phyloP scores from a whole-genome alignment of 2,888 invertebrate species.

The Fissipunctia ypsillon region DNA sequence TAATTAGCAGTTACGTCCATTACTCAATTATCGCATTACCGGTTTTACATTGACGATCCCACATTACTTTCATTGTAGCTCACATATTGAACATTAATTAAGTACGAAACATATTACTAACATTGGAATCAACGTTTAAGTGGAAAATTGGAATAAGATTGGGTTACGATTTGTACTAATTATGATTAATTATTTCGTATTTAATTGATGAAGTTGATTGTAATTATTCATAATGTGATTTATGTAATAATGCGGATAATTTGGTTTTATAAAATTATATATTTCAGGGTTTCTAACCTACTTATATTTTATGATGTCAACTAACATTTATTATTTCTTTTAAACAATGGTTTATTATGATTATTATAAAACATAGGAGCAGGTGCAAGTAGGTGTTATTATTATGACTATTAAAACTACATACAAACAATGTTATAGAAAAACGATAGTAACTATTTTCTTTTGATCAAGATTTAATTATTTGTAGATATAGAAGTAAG shows the following conservation, averaged over 20 bases:
- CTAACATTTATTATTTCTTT: neutral
- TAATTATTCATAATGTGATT: neutral
- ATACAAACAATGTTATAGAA: neutral
- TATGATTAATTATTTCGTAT: conserved; percentile 5
- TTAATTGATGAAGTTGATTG: neutral
- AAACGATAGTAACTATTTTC: neutral
- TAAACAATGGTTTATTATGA: neutral
- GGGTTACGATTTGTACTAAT: conserved; percentile 2
- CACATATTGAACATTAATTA: conserved; percentile 29
- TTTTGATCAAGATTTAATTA: neutral
- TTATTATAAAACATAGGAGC: neutral
- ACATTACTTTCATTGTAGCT: conserved; percentile 31
- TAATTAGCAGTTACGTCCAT: conserved; percentile 24
- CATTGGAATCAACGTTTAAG: neutral
- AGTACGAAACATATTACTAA: conserved; percentile 10
- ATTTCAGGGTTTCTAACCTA: neutral
- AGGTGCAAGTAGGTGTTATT: neutral
- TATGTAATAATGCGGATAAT: neutral
- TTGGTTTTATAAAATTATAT: neutral
- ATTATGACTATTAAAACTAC: neutral
- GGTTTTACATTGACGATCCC: conserved; percentile 12
- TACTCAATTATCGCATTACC: conserved; percentile 42
- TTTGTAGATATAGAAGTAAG: neutral
- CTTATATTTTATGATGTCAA: neutral
- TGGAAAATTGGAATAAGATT: conserved; percentile 16